phyloP scores from a whole-genome alignment of 92 coral and sea anemone genomes.

The Porites lobata region DNA sequence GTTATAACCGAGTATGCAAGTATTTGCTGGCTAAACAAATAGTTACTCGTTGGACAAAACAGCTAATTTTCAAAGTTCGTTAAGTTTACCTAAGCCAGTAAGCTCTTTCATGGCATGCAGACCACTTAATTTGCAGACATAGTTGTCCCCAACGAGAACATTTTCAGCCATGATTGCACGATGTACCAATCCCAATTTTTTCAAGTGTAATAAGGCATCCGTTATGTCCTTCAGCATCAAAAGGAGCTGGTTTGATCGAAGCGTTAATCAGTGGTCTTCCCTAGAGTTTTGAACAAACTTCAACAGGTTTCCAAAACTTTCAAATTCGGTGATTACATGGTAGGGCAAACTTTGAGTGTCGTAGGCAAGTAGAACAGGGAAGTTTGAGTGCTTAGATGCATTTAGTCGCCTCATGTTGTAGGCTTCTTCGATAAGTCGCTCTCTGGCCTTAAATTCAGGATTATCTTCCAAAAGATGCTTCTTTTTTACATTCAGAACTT shows the following conservation, averaged over 20 bases:
- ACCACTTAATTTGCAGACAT: constrained; percentile 33
- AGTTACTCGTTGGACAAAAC: too few relatives aligned
- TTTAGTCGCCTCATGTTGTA: constrained; percentile 5
- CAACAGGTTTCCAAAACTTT: constrained; percentile 19
- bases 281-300: neutral
- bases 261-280: neutral
- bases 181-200: constrained; percentile 10
- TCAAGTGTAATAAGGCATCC: constrained; percentile 16
- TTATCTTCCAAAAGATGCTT: constrained; percentile 8
- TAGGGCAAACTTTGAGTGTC: constrained; percentile 35
- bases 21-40: too few relatives aligned
- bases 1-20: too few relatives aligned
- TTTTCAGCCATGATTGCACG: constrained; percentile 47
- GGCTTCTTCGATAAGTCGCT: constrained; percentile 24
- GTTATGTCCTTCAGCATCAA: constrained; percentile 23
- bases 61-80: too few relatives aligned
- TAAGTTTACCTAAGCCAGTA: constrained; percentile 9
- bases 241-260: neutral
- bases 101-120: constrained; percentile 17
- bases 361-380: constrained; percentile 29
- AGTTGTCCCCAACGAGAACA: constrained; percentile 37
- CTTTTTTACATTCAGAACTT: constrained; percentile 8
- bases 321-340: constrained; percentile 37
- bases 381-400: constrained; percentile 11
- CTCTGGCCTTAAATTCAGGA: constrained; percentile 15